Conservation (phyloP, 2,888 invertebrate genomes). For the Phragmatobia fuliginosa region DNA sequence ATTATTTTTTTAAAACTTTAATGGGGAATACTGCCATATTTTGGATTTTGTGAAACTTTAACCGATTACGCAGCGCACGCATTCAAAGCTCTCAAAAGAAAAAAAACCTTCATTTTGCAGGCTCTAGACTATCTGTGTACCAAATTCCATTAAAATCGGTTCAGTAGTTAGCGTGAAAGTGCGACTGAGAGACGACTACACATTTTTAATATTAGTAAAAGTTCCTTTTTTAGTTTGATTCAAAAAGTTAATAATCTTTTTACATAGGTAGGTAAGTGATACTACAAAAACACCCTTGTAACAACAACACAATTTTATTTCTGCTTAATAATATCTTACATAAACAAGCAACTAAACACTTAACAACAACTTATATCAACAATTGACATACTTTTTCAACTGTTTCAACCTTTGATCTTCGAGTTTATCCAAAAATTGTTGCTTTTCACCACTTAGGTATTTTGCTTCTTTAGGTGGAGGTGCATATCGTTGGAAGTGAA, state of each 20-base stretch:
- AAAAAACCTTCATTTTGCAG: no score
- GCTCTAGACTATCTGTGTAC: no score
- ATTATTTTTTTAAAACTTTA: no score
- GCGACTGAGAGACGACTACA: no score
- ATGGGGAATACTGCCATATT: no score
- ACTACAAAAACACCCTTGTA: not conserved
- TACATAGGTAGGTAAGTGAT: not conserved
- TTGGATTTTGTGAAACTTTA: no score
- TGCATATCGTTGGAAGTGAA: constrained; percentile 92
- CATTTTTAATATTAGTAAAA: no score
- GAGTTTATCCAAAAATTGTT: constrained; percentile 75
- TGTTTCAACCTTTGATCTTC: constrained; percentile 71
- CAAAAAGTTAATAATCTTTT: not conserved
- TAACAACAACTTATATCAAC: constrained; percentile 29
- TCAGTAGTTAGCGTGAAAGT: no score
- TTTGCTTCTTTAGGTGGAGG: constrained; percentile 56
- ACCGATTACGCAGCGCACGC: no score
- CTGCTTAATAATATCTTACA: not conserved
- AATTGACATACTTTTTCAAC: constrained; percentile 65
- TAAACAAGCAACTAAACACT: not conserved
- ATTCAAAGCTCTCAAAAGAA: no score
- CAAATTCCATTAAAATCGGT: no score
- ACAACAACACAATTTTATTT: constrained; percentile 5
- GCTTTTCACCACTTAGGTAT: constrained; percentile 60
- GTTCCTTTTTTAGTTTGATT: no score